Conservation (phyloP, 2,797 vertebrate genomes). For the Rallus crepitans region DNA sequence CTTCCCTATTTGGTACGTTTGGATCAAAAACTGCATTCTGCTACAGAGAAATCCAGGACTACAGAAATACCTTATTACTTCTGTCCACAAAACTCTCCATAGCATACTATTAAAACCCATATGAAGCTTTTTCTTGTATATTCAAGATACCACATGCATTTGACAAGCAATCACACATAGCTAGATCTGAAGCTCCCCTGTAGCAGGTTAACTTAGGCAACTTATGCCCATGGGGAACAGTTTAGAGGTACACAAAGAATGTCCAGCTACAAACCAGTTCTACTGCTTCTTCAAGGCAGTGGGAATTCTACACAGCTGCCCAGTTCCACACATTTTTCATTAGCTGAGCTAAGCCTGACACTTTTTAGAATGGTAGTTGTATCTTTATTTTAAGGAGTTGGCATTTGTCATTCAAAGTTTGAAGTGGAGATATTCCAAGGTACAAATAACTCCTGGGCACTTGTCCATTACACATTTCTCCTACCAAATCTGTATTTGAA, state of each 20-base stretch:
- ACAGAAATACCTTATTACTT: not conserved
- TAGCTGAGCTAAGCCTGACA: not conserved
- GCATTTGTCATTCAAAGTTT: not conserved
- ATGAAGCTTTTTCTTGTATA: not conserved
- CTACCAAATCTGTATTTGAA: not conserved
- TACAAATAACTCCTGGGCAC: not conserved
- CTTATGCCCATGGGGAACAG: not conserved
- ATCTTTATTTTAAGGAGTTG: not conserved
- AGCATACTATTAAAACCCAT: not conserved
- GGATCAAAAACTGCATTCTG: not conserved
- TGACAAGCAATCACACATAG: not conserved
- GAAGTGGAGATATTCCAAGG: not conserved
- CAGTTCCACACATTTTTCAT: not conserved
- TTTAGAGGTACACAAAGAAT: rapidly evolving
- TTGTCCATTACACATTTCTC: not conserved
- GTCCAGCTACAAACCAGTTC: not conserved
- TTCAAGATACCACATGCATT: not conserved
- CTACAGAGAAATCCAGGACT: not conserved
- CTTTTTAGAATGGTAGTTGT: not conserved
- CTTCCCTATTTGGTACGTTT: not conserved
- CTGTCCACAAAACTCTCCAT: not conserved
- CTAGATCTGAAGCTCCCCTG: not conserved
- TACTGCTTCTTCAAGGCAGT: not conserved
- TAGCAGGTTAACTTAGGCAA: not conserved
- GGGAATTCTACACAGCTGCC: not conserved